Evolutionary conservation across 2,113 vertebrate genomes (phyloP).

Genomic region (Megalops atlanticus): DNA sequence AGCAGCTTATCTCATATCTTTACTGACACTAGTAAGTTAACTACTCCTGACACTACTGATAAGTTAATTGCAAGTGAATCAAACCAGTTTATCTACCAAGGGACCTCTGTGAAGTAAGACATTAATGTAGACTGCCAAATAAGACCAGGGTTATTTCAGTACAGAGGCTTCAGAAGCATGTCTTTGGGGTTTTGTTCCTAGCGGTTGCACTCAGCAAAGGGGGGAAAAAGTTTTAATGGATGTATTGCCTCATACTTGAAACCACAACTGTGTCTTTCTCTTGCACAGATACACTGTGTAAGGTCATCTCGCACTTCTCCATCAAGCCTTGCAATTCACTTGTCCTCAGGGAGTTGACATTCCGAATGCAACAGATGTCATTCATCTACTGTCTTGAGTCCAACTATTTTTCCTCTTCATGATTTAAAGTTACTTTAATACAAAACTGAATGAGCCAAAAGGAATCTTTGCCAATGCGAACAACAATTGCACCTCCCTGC

Average conservation of each 20-base stretch:
- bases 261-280: background rate
- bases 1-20: background rate
- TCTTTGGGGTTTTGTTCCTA: background rate
- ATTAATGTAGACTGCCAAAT: constrained; percentile 9
- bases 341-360: background rate
- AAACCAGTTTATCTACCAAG: background rate
- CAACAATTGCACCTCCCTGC: background rate
- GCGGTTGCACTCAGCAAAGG: background rate
- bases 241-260: background rate
- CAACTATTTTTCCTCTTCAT: no score
- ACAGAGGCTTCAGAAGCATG: background rate
- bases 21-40: background rate
- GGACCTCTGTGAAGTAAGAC: background rate
- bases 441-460: background rate
- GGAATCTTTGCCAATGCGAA: background rate
- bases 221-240: background rate
- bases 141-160: background rate
- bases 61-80: background rate
- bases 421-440: background rate
- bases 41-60: background rate
- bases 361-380: no score
- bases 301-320: background rate
- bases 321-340: background rate
- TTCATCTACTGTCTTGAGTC: no score
- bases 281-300: background rate